Evolutionary conservation across 2,888 invertebrate genomes (phyloP), one percentile per base, ranked within the genome.

Genomic region (Cheilosia soror): DNA sequence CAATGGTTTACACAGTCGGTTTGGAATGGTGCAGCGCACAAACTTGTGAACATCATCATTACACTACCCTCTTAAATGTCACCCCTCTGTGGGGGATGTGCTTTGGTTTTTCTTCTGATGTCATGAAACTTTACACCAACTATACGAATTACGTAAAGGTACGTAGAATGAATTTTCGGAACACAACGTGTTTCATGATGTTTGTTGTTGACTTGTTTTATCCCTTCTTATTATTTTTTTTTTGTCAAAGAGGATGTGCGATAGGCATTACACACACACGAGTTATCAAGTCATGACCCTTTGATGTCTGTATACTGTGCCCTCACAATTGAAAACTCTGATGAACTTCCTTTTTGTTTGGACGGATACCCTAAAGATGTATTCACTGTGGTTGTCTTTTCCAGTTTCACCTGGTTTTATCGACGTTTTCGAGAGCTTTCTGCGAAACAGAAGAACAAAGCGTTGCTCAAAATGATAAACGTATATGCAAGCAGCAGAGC

Each of bases 21-120:
- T n/a, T 4, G 25, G 57, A 33, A 42, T 47, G 58, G 2, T 49
- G 58, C 47, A 58, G 25, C 5, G 15, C 25, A 13, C 42, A 42
- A 55, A 42, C 66, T 25, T 47, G 65, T 76, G 57, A 58, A 66
- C 58, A 68, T 27, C 42, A 68, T 66, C 49, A 68, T 76, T 51
- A 73, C 63, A 55, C 29, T 31, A 27, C 6, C 20, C 20, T 20
- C 20, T 20, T 20, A 20, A 20, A 20, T 20, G 20, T 20, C 20
- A 20, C 20, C 58, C 47, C 4, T 33, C 5, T 42, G 7, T 15
- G 44, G 7, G 29, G 11, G 29, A 33, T 55, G 68, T 55, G 42
- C 68, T 55, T 31, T 44, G 42, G 57, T 55, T 31, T 69, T 31
- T 44, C 51, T 47, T 55, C 44, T 44, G 11, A 15, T 15, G n/a